phyloP scores from a whole-genome alignment of 1,140 invertebrate species.

The Euwallacea fornicatus region DNA sequence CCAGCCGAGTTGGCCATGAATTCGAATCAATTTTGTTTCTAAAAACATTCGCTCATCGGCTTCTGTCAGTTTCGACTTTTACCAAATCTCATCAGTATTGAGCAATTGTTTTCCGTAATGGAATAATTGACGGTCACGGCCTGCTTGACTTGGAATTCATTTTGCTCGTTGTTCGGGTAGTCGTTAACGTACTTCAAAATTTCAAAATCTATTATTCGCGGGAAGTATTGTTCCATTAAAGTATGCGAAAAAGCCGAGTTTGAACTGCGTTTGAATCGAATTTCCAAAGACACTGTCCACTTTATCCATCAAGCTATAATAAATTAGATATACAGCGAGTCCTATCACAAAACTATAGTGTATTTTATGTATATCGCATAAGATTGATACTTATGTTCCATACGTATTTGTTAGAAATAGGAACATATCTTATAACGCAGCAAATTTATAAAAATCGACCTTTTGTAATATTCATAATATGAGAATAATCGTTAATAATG shows the following conservation, averaged over 20 bases:
- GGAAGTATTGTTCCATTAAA: background rate
- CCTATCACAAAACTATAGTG: background rate
- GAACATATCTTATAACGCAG: constrained; percentile 32
- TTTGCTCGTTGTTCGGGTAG: too few relatives aligned
- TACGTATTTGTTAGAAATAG: constrained; percentile 27
- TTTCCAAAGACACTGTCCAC: background rate
- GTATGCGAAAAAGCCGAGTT: background rate
- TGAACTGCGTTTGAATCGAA: background rate
- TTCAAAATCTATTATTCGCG: too few relatives aligned
- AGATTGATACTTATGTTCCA: constrained; percentile 6
- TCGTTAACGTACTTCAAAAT: too few relatives aligned
- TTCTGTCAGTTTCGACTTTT: background rate
- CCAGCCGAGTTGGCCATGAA: background rate
- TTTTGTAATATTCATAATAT: constrained; percentile 7
- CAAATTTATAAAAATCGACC: constrained; percentile 9
- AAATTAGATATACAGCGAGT: background rate
- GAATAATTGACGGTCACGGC: too few relatives aligned
- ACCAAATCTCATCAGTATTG: background rate
- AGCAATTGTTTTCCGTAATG: background rate
- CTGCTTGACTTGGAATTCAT: too few relatives aligned
- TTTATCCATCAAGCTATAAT: too few relatives aligned
- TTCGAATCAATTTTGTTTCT: background rate
- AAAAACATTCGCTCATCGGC: background rate
- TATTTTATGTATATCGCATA: background rate
- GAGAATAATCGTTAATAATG: constrained; percentile 27